Evolutionary conservation across 1,140 invertebrate genomes (phyloP), one percentile per base, ranked within the genome.

Genomic region (Mycetomoellerius zeteki): DNA sequence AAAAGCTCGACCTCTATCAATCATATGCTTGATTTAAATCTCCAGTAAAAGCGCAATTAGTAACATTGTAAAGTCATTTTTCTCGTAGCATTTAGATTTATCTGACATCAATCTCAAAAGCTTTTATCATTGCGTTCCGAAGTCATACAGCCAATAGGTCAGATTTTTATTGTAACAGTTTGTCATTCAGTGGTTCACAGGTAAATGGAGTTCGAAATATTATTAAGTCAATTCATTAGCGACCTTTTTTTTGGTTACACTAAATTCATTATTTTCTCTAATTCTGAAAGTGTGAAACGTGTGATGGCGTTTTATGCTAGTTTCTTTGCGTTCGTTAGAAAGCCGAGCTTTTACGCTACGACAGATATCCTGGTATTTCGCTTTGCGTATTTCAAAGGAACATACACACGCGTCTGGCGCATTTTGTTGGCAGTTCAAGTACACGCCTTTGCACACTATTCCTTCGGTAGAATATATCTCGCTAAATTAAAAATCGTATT

Each of bases 1-100:
- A 87, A 89, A 78, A 67, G 78, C 67, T 27, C 37, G 14, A 27
- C 30, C 64, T 76, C 86, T 87, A 90, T 90, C 89, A 85, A 89
- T 90, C 88, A 90, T 90, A 81, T 43, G n/a, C 64, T 78, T 78
- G 73, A 76, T 85, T 78, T 78, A 33, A 67, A 85, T 77, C 58
- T 65, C 21, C 21, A 21, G 16, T 21, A 78, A 85, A 73, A 75
- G 56, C 47, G 80, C 80, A 84, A 75, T 84, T 75, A 82, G 37
- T 43, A 27, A 73, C 19, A 50, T 30, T 33, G 24, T 33, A 75
- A 73, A 73, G 37, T 27, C 24, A 73, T 47, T 60, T 62, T 14
- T 60, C 12, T 12, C n/a, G 5, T 27, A 30, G n/a, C 14, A 3
- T 60, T 47, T 21, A 52, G 19, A 1, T 78, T 77, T 60, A 47